Conservation (phyloP, 1,140 invertebrate genomes). For the Colletes gigas region DNA sequence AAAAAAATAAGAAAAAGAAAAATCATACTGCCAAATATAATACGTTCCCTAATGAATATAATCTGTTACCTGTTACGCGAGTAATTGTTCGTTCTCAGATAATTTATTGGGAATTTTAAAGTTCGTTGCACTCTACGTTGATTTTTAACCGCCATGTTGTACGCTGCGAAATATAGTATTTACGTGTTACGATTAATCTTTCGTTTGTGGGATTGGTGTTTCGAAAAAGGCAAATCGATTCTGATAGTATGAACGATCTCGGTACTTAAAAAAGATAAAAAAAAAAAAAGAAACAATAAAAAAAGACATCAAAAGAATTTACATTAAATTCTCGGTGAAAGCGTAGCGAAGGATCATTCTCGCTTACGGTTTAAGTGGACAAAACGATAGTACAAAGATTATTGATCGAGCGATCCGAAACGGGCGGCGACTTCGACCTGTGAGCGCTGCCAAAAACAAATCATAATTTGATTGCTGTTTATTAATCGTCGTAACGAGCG, state of each 20-base stretch:
- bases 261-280: not conserved
- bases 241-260: not conserved
- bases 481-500: slow-evolving; percentile 57
- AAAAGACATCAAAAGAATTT: not conserved
- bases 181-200: not conserved
- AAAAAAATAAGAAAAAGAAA: not conserved
- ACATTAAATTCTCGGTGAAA: not conserved
- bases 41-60: slow-evolving; percentile 9
- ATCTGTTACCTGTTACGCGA: slow-evolving; percentile 30
- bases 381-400: slow-evolving; percentile 33
- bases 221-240: not conserved
- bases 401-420: slow-evolving; percentile 20
- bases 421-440: slow-evolving; percentile 35
- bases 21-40: slow-evolving; percentile 42
- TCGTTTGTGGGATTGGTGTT: not conserved
- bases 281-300: too few species aligned
- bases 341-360: not conserved
- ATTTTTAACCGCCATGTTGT: slow-evolving; percentile 4
- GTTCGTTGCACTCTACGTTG: slow-evolving; percentile 18
- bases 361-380: not conserved
- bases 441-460: slow-evolving; percentile 39
- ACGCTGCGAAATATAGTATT: not conserved
- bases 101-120: slow-evolving; percentile 5
- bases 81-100: not conserved
- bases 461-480: slow-evolving; percentile 66